Conservation (phyloP, 2,113 vertebrate species). For the Argyrosomus japonicus region DNA sequence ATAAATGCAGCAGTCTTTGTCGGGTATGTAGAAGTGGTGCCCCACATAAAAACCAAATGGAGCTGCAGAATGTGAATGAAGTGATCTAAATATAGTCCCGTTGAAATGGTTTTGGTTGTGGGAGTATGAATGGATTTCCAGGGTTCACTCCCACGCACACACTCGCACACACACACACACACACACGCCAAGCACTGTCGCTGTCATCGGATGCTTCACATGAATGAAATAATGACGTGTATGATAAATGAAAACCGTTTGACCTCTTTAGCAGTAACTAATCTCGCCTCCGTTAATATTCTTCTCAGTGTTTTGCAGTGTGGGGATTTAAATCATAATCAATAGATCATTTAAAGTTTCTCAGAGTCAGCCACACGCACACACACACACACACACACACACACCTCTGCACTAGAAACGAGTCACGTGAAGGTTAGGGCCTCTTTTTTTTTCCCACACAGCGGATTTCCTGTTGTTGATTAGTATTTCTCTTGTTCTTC, state of each 20-base stretch:
- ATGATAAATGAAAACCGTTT: not conserved
- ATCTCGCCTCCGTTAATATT: not conserved
- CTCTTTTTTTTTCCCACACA: not conserved
- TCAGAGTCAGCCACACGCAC: not conserved
- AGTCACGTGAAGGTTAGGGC: not conserved
- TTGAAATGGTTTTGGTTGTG: constrained; percentile 61
- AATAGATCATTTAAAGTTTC: constrained; percentile 4
- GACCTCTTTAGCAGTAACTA: constrained; percentile 2
- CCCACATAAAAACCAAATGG: constrained; percentile 71
- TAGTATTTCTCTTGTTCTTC: constrained; percentile 3
- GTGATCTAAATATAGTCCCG: constrained; percentile 69
- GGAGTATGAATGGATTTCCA: constrained; percentile 71
- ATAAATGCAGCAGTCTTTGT: constrained; percentile 51
- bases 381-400: not conserved
- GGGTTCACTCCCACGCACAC: constrained; percentile 38
- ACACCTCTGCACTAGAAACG: not conserved
- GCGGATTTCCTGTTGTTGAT: constrained; percentile 25
- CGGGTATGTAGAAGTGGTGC: constrained; percentile 64
- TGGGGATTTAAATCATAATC: not conserved
- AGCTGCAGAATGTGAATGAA: constrained; percentile 77
- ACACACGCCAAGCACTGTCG: not conserved
- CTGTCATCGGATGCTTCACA: constrained; percentile 9
- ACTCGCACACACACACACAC: too few relatives aligned
- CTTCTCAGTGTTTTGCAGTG: not conserved
- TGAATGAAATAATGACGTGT: constrained; percentile 18